Conservation (phyloP, 2,797 vertebrate genomes). For the Natrix natrix region DNA sequence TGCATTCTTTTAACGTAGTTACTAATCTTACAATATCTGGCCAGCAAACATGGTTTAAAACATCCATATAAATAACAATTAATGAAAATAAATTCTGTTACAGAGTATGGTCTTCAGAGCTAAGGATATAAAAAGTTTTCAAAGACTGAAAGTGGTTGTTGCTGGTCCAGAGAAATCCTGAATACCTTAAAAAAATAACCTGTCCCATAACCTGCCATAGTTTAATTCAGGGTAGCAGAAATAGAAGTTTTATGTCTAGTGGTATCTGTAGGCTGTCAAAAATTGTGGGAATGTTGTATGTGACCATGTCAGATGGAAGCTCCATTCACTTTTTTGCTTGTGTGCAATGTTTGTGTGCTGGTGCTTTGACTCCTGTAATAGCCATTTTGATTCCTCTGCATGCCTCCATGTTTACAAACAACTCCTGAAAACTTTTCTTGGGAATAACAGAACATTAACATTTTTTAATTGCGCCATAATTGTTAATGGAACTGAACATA, state of each 20-base stretch:
- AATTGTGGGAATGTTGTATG: background rate
- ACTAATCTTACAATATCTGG: background rate
- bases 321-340: background rate
- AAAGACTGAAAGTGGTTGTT: background rate
- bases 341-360: background rate
- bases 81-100: background rate
- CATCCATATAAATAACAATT: background rate
- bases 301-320: background rate
- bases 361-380: background rate
- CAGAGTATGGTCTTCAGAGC: background rate
- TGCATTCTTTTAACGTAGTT: background rate
- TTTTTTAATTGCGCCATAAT: background rate
- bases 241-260: background rate
- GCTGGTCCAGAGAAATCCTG: background rate
- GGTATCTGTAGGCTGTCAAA: background rate
- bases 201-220: background rate
- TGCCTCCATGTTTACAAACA: background rate
- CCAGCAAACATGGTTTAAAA: background rate
- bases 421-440: background rate
- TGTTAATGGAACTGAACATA: background rate
- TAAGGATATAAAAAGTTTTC: background rate
- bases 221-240: background rate
- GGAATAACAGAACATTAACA: background rate
- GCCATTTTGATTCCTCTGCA: background rate
- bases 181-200: background rate